These are phyloP conservation scores for Bubo blakistoni DNA, from an alignment of 2,113 vertebrate species.

Conservation along the genomic window DNA sequence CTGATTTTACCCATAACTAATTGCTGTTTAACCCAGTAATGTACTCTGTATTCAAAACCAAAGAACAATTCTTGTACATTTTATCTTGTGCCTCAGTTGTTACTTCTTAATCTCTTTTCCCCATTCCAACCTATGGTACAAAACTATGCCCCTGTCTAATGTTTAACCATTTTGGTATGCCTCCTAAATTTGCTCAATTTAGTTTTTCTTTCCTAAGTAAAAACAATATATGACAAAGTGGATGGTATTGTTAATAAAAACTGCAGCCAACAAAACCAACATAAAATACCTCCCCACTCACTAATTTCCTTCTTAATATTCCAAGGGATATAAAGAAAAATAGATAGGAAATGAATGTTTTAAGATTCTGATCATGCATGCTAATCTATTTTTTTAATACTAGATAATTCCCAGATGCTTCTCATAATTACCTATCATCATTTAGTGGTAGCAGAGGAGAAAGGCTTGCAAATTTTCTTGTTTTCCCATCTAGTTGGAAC, in stretches of 20 bases:
- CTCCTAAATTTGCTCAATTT: neutral
- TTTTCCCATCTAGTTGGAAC: neutral
- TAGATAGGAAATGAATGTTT: neutral
- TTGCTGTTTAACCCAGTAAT: neutral
- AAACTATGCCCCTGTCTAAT: neutral
- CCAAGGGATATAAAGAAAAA: neutral
- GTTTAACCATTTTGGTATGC: neutral
- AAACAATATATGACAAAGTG: neutral
- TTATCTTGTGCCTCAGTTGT: neutral
- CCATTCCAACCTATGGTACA: neutral
- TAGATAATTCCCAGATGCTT: conserved; percentile 38
- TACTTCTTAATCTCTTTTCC: neutral
- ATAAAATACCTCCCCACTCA: neutral
- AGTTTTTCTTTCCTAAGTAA: neutral
- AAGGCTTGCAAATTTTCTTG: neutral
- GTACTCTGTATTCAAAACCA: neutral
- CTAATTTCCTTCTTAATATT: conserved; percentile 6
- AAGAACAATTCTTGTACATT: neutral
- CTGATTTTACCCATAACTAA: neutral
- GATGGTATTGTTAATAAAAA: neutral
- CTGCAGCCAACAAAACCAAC: neutral
- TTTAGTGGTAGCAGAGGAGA: conserved; percentile 2
- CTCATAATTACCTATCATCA: conserved; percentile 38
- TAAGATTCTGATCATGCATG: neutral
- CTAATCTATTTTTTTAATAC: conserved; percentile 46